These are phyloP conservation scores for Mesembrinibis cayennensis DNA, from an alignment of 2,113 vertebrate genomes.

Conservation along the genomic window DNA sequence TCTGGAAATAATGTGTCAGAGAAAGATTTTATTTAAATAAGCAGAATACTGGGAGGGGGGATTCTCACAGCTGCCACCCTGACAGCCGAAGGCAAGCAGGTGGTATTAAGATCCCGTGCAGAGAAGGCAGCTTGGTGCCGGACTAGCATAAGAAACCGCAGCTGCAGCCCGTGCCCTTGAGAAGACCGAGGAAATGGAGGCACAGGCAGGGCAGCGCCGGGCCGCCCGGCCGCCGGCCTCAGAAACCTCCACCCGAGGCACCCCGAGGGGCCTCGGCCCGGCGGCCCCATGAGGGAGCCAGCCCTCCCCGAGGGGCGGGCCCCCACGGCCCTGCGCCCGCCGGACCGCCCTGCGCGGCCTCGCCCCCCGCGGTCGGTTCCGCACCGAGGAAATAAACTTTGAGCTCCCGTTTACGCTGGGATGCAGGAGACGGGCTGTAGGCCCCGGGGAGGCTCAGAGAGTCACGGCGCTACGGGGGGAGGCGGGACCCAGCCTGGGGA, in stretches of 20 bases:
- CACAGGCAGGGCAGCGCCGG: too few relatives aligned
- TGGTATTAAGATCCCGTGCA: rapidly evolving
- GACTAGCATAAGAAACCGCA: rapidly evolving
- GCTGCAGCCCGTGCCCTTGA: rapidly evolving
- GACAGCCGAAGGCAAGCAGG: not conserved
- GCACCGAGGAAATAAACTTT: not conserved
- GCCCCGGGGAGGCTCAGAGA: not conserved
- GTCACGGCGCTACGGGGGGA: too few relatives aligned
- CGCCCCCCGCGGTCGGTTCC: rapidly evolving
- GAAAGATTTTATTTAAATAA: not conserved
- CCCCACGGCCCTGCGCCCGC: rapidly evolving
- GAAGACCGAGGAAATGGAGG: rapidly evolving
- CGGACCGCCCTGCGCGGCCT: rapidly evolving
- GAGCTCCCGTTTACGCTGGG: rapidly evolving
- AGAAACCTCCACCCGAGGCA: too few relatives aligned
- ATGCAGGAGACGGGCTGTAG: not conserved
- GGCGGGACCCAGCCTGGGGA: not conserved
- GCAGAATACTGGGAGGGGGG: not conserved
- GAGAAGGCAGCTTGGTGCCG: rapidly evolving
- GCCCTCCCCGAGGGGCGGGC: rapidly evolving
- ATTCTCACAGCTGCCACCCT: not conserved
- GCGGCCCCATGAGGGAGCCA: not conserved
- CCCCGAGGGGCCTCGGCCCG: not conserved
- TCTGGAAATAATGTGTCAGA: not conserved
- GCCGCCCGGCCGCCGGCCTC: rapidly evolving